Percentiles rank a stretch among this genome's conserved stretches.
These are phyloP conservation scores for Physella acuta DNA, from an alignment of 1,140 invertebrate species.

Conservation along the genomic window DNA sequence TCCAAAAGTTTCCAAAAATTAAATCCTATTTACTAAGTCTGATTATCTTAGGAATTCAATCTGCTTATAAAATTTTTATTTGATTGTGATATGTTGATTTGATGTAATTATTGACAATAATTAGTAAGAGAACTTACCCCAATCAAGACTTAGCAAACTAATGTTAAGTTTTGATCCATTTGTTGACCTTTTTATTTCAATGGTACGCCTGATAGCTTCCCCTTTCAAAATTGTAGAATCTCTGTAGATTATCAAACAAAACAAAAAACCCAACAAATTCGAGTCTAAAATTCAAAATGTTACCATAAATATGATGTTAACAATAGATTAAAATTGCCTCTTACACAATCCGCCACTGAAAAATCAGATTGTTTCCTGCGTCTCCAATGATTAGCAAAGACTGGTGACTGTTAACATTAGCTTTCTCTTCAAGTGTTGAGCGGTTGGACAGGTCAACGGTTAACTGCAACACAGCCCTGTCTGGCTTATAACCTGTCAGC, in stretches of 20 bases:
- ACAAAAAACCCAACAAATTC: neutral
- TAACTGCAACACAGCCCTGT: conserved; percentile 41
- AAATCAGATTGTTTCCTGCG: conserved; percentile 56
- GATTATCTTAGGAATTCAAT: too few species aligned
- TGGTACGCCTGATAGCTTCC: conserved; percentile 39
- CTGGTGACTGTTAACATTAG: conserved; percentile 39
- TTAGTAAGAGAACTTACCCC: conserved; percentile 53
- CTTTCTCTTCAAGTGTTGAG: conserved; percentile 33
- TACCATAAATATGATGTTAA: neutral
- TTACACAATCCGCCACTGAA: conserved; percentile 56
- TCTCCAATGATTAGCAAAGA: conserved; percentile 58
- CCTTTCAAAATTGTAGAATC: conserved; percentile 48
- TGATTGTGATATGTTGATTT: too few species aligned
- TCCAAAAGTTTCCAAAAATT: neutral
- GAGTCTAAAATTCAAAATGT: neutral
- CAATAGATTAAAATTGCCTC: neutral
- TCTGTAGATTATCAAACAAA: conserved; percentile 32
- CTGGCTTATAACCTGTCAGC: conserved; percentile 35
- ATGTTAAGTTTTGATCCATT: conserved; percentile 53
- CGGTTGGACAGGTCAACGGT: conserved; percentile 44
- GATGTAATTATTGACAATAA: too few species aligned
- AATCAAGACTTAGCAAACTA: conserved; percentile 56
- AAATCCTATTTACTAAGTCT: too few species aligned
- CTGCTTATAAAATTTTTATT: too few species aligned
- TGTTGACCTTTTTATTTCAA: conserved; percentile 44